Conservation (phyloP, 1,140 invertebrate species). For the Aleiodes sp. region DNA sequence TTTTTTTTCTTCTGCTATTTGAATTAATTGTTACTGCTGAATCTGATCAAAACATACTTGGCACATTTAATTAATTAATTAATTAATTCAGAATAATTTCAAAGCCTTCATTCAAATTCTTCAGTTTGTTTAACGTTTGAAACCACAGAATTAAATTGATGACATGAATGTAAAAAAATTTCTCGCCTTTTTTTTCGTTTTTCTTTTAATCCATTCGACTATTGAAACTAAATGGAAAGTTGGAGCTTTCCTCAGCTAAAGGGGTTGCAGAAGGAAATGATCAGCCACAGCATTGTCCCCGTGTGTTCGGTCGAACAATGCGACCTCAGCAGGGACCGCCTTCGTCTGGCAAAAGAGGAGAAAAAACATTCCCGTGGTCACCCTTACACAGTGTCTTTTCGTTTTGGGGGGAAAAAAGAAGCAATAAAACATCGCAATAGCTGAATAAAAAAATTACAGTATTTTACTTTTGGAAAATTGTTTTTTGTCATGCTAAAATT, state of each 20-base stretch:
- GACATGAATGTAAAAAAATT: neutral
- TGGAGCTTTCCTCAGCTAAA: slow-evolving; percentile 7
- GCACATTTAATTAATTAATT: no score
- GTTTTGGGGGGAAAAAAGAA: no score
- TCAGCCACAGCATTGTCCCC: slow-evolving; percentile 29
- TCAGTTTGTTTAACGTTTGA: neutral
- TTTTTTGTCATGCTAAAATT: neutral
- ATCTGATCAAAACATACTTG: slow-evolving; percentile 1
- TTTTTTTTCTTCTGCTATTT: no score
- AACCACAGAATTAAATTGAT: neutral
- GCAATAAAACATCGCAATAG: no score
- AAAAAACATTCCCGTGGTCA: neutral
- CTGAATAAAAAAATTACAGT: no score
- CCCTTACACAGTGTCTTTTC: neutral
- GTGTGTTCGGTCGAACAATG: slow-evolving; percentile 3
- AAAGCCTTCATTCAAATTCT: no score
- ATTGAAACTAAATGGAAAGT: slow-evolving; percentile 4
- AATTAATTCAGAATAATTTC: no score
- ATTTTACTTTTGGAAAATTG: no score
- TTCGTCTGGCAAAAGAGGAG: neutral
- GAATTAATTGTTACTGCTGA: neutral
- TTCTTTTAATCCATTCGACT: neutral
- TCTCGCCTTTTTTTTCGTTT: no score
- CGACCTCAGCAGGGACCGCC: neutral
- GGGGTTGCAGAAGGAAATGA: slow-evolving; percentile 32